Evolutionary conservation across 1,140 invertebrate species (phyloP), one percentile per base, ranked within the genome.

Genomic region (Apolygus lucorum): DNA sequence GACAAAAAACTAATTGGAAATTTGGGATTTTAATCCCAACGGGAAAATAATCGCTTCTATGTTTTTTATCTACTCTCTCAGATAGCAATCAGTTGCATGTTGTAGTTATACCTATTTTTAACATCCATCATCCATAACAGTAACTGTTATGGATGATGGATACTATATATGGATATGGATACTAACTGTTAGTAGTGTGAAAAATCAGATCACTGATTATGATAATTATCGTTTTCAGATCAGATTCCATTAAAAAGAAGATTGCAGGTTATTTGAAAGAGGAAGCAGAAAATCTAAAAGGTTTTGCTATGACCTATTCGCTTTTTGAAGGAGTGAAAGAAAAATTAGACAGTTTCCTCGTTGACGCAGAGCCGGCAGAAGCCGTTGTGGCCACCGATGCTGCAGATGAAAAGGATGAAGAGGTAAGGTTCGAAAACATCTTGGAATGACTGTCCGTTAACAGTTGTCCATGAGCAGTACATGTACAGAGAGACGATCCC

Each of bases 301-400:
- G 92, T 13, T 89, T 87, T 80, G 90, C 92, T 42, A 95, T 96
- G 92, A 97, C 94, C 0, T 98, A 95, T 76, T 92, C 93, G 1
- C 77, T 98, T 29, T 94, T 98, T 81, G 94, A 98, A 80, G 93
- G 86, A 78, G 82, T 93, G 21, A 95, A 93, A 78, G 94, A 97
- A 77, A 88, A 90, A 77, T 81, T 87, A 26, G 76, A 85, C 0
- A 86, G 90, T 59, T 79, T 95, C 70, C 80, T 92, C 13, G 81
- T 81, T 1, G 84, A 83, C 8, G 91, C 93, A 54, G 14, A 24
- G 49, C 28, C 21, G 52, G 52, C n/a, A 54, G n/a, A 54, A n/a
- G n/a, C n/a, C n/a, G n/a, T n/a, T n/a, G n/a, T n/a, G n/a, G n/a
- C 21, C 26, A 26, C 17, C 22, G 62, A 63, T 63, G 62, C 14